Base-by-base conservation (phyloP, 1,140 invertebrate genomes). In the Harpegnathos saltator region DNA sequence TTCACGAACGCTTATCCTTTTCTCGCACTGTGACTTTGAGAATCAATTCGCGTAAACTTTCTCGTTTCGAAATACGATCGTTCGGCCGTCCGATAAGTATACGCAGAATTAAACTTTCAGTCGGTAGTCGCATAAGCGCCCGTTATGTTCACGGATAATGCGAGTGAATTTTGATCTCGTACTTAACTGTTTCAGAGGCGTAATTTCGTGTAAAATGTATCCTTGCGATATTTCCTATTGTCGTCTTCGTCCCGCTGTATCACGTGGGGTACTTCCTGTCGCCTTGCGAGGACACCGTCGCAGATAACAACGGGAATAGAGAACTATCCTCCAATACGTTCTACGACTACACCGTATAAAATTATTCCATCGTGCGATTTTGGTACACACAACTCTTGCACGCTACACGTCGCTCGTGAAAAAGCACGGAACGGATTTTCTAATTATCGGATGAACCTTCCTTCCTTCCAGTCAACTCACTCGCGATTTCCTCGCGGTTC, bases 251-350 rank as follows among this genome's bases (percentile, higher is more conserved):
- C 66, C 58, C 58, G 56, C 15, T 52, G 44, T n/a, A 22, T 26
- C 86, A 84, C 82, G 82, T 87, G 69, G 38, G 56, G 44, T 69
- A 84, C 61, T 86, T 88, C 74, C 82, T 62, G 11, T 74, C 73
- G 75, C 82, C 59, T 69, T 62, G 66, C 69, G 71, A 75, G 50
- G 74, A 69, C 85, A 54, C 59, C 68, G 71, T 84, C 62, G 66
- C 50, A 88, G 75, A 87, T 85, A 88, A 88, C 71, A 87, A 61
- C 83, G 56, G 48, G 86, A 84, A 75, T 86, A 24, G 82, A 24
- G 82, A 44, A 72, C 80, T 26, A 26, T 56, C 38, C n/a, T 66
- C 33, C 78, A 87, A 86, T 61, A 72, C 19, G 72, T 56, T 73
- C 33, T 62, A 78, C 62, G 62, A 86, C 83, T 68, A 73, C 65